Percentiles rank a stretch among this genome's conserved stretches.
Evolutionary conservation across 1,140 invertebrate genomes (phyloP).

Genomic region (Lucilia cuprina): DNA sequence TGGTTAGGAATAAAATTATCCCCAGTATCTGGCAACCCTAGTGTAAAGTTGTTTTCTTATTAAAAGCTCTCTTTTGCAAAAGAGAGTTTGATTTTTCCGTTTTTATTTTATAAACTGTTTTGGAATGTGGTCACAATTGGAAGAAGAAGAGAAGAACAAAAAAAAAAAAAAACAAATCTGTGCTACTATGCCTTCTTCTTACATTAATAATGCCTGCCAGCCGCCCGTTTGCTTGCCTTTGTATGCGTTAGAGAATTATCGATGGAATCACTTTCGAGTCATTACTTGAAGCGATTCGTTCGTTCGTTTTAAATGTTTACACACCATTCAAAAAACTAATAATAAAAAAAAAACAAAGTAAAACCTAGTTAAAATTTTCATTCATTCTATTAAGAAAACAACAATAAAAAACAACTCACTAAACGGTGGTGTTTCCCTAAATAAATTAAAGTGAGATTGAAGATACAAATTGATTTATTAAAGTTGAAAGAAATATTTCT

Average conservation of each 20-base stretch:
- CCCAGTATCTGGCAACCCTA: not conserved
- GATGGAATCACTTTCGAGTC: slow-evolving; percentile 28
- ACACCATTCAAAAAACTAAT: not conserved
- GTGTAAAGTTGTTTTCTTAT: not conserved
- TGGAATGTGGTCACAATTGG: not conserved
- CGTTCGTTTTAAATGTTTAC: slow-evolving; percentile 6
- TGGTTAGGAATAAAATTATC: too few relatives aligned
- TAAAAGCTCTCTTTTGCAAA: slow-evolving; percentile 62
- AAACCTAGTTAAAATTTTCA: not conserved
- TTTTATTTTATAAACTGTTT: slow-evolving; percentile 6
- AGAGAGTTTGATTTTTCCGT: slow-evolving; percentile 1
- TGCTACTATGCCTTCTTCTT: slow-evolving; percentile 62
- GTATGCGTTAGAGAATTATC: slow-evolving; percentile 4
- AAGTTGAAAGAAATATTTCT: not conserved
- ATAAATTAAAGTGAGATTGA: not conserved
- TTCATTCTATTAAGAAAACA: not conserved
- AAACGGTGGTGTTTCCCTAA: not conserved
- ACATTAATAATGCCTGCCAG: not conserved
- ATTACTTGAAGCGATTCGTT: slow-evolving; percentile 20
- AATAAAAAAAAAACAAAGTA: not conserved
- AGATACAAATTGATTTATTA: not conserved
- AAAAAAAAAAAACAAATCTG: slow-evolving; percentile 67
- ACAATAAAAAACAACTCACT: not conserved
- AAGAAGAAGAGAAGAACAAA: not conserved
- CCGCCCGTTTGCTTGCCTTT: not conserved